phyloP scores from a whole-genome alignment of 2,888 invertebrate species.

The Creontiades dilutus region DNA sequence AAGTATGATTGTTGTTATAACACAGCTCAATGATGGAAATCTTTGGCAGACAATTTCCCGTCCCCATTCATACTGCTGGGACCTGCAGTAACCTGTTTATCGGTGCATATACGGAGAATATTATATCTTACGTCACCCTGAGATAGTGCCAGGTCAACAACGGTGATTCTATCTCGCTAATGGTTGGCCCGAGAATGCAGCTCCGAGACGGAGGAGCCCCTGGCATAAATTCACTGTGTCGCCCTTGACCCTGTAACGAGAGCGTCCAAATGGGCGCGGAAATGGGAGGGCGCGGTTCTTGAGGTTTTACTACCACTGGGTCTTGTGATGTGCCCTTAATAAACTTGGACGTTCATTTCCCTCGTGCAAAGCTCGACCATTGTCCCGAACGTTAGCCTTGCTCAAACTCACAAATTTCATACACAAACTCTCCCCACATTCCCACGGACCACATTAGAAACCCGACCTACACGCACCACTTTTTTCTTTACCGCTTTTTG shows the following conservation, averaged over 20 bases:
- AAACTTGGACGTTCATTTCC: constrained; percentile 64
- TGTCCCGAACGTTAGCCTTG: constrained; percentile 40
- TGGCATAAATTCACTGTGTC: background rate
- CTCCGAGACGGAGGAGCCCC: background rate
- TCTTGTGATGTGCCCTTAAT: constrained; percentile 66
- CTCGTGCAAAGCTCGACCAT: background rate
- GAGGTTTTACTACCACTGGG: constrained; percentile 49
- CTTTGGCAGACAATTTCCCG: too few relatives aligned
- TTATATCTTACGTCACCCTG: too few relatives aligned
- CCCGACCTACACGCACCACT: background rate
- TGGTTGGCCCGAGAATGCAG: background rate
- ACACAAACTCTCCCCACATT: background rate
- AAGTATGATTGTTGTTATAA: too few relatives aligned
- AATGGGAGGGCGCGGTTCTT: background rate
- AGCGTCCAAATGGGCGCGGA: background rate
- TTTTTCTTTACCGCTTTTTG: background rate
- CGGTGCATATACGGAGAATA: too few relatives aligned
- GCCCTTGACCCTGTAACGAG: constrained; percentile 32
- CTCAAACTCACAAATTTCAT: background rate
- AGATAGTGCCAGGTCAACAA: too few relatives aligned
- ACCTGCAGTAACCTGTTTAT: too few relatives aligned
- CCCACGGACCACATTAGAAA: constrained; percentile 11
- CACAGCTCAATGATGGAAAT: too few relatives aligned
- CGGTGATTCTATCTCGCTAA: background rate
- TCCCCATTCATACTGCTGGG: too few relatives aligned